These are phyloP conservation scores for Seira musarum DNA, from an alignment of 2,888 invertebrate genomes.

Conservation along the genomic window DNA sequence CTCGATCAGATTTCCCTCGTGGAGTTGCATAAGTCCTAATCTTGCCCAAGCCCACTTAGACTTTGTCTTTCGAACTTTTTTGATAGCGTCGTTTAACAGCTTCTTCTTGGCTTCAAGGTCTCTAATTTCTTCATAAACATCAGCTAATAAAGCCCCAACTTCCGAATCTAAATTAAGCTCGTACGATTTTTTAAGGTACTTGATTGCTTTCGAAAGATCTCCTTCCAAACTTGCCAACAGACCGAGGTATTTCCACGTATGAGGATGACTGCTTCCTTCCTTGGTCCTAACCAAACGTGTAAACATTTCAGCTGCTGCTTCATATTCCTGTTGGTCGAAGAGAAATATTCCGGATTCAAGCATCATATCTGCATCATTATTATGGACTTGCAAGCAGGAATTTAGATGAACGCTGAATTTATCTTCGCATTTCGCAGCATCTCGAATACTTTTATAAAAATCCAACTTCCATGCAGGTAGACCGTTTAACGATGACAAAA, in stretches of 20 bases:
- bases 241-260: conserved; percentile 66
- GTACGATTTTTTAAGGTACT: conserved; percentile 89
- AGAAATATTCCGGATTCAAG: conserved; percentile 48
- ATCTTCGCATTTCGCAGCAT: conserved; percentile 11
- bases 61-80: conserved; percentile 56
- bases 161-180: conserved; percentile 81
- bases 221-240: conserved; percentile 68
- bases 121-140: conserved; percentile 80
- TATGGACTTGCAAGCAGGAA: conserved; percentile 14
- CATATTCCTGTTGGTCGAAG: conserved; percentile 45
- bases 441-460: conserved; percentile 37
- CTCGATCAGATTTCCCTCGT: conserved; percentile 80
- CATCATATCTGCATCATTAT: conserved; percentile 43
- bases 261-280: conserved; percentile 60
- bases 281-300: conserved; percentile 43
- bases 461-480: conserved; percentile 36
- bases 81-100: conserved; percentile 59
- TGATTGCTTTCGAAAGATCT: conserved; percentile 82
- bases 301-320: conserved; percentile 47
- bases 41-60: conserved; percentile 87
- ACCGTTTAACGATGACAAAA: not conserved
- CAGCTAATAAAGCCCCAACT: conserved; percentile 83
- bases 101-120: conserved; percentile 73
- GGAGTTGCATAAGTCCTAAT: conserved; percentile 86
- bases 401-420: conserved; percentile 12